Base-by-base conservation (phyloP, 2,113 vertebrate species). In the Micronycteris hirsuta region DNA sequence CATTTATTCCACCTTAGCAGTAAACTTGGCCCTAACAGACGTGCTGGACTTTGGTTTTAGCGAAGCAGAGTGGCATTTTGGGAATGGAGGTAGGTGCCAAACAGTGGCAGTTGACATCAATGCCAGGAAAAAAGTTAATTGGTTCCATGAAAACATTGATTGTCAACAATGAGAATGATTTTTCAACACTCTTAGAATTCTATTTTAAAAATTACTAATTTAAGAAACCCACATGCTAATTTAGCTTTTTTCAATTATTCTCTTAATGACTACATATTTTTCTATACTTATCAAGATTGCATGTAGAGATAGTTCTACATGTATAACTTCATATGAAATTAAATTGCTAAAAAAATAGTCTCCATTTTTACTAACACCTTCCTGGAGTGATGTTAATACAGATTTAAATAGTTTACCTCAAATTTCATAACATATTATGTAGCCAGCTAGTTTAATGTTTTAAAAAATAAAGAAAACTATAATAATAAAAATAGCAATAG, bases 141-240 rank as follows among this genome's bases (percentile, higher is more conserved):
- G 47, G 49, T n/a, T 78, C 5, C 33, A n/a, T 41, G 54, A 63
- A 33, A 84, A 80, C 0, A 31, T 38, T 41, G 33, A 36, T 67
- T 12, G 3, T 86, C 26, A 97, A 24, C 15, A 95, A 14, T 91
- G 73, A 74, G 68, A 86, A 17, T 88, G 94, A 93, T 70, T 83
- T 83, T 38, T 94, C 93, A 84, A 83, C 38, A 74, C 67, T 94
- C 65, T 68, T 96, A 97, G 96, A 97, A 97, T 89, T 97, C 97
- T 56, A 54, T 33, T 45, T 92, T 70, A 80, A 49, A 36, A 38
- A 26, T 78, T 43, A 74, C 10, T 65, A 36, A 83, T 74, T 58
- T 74, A 70, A 76, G 56, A 88, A 88, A 28, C 15, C 41, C 7
- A 24, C 0, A 49, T 70, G 4, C n/a, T 49, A 8, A 67, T 54